Conservation (phyloP, 2,888 invertebrate species). For the Nomada fucata region DNA sequence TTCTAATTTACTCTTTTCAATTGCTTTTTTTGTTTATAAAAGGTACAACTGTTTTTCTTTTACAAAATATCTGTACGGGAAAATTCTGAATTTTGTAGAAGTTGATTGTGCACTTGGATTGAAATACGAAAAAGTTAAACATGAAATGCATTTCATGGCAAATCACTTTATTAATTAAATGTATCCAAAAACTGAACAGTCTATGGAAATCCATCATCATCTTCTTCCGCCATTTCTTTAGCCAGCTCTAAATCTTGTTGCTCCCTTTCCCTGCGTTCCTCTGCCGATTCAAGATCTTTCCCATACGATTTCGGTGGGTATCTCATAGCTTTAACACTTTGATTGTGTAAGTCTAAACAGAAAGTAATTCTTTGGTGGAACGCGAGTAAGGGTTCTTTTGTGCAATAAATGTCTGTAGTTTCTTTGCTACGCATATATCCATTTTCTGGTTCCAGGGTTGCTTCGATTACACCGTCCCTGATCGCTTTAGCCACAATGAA, state of each 20-base stretch:
- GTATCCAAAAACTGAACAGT: conserved; percentile 5
- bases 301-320: conserved; percentile 99
- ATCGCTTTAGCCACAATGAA: conserved; percentile 99
- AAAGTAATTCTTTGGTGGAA: conserved; percentile 99
- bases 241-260: conserved; percentile 99
- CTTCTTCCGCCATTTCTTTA: conserved; percentile 99
- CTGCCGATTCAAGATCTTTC: conserved; percentile 98
- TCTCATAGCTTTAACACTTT: conserved; percentile 99
- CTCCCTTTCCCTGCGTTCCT: conserved; percentile 97
- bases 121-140: conserved; percentile 26
- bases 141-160: background rate
- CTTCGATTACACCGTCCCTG: conserved; percentile 99
- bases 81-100: background rate
- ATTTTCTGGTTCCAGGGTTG: conserved; percentile 96
- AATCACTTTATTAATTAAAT: conserved; percentile 40
- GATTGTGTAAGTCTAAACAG: conserved; percentile 98
- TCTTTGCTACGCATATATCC: conserved; percentile 99
- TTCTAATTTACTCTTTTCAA: conserved; percentile 5
- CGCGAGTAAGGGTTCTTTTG: conserved; percentile 97
- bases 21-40: conserved; percentile 6
- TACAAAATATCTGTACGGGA: conserved; percentile 7
- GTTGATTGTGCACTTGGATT: background rate
- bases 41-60: background rate
- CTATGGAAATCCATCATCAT: conserved; percentile 94
- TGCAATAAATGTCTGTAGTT: conserved; percentile 98